phyloP scores from a whole-genome alignment of 2,888 invertebrate species.

The Leucozona laternaria region DNA sequence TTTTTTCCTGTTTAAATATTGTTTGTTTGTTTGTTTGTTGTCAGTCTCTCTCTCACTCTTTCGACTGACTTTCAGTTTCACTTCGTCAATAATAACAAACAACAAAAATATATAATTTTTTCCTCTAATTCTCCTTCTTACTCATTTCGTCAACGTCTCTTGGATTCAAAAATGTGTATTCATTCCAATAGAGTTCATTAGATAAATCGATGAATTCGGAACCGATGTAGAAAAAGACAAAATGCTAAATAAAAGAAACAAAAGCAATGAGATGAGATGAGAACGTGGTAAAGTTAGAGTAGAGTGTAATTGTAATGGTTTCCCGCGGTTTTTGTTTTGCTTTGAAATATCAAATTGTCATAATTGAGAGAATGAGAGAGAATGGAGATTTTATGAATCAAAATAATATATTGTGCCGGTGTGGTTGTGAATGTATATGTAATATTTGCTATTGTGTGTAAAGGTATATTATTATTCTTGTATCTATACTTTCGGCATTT shows the following conservation, averaged over 20 bases:
- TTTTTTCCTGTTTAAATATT: constrained; percentile 26
- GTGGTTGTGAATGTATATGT: constrained; percentile 19
- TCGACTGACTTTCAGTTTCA: constrained; percentile 69
- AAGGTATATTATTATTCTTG: neutral
- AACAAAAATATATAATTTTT: constrained; percentile 48
- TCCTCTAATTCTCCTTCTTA: neutral
- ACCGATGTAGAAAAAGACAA: neutral
- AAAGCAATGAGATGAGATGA: constrained; percentile 3
- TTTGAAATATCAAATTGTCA: constrained; percentile 1
- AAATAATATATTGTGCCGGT: constrained; percentile 32
- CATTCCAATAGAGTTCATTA: constrained; percentile 55
- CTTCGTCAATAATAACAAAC: constrained; percentile 73
- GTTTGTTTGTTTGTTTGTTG: constrained; percentile 44
- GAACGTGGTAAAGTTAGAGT: constrained; percentile 7
- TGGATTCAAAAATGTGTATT: constrained; percentile 3
- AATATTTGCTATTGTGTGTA: neutral
- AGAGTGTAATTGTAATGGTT: constrained; percentile 36
- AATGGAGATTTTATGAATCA: constrained; percentile 69
- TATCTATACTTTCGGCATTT: constrained; percentile 15
- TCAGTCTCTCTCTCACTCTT: constrained; percentile 58
- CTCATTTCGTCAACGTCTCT: constrained; percentile 31
- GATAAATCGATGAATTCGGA: constrained; percentile 68
- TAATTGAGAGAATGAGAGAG: constrained; percentile 46
- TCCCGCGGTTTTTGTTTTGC: constrained; percentile 66
- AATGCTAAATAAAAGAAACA: neutral